Base-by-base conservation (phyloP, 2,113 vertebrate genomes). In the Atlantisia rogersi region DNA sequence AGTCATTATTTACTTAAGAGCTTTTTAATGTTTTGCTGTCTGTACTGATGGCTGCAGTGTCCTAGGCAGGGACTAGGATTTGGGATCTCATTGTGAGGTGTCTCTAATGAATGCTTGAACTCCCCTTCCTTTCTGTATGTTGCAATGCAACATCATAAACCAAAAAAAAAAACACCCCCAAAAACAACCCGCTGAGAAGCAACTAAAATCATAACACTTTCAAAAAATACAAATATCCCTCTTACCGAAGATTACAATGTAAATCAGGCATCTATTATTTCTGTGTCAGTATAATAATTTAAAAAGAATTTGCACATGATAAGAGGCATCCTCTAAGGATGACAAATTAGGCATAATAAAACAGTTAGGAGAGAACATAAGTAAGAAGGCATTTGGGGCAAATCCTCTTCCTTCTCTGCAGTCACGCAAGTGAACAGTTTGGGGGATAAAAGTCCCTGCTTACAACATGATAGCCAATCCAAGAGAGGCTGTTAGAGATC, bases 211-310 rank as follows among this genome's bases (percentile, higher is more conserved):
- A 59, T 92, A 95, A 92, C 75, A 96, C 91, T 96, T 94, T 83
- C 48, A 92, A 89, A 97, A 46, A 95, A 94, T 50, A 95, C 76
- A 92, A 92, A 83, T 63, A 95, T 88, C 68, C 62, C 81, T 95
- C 95, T 96, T 86, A 94, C 68, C 0, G 14, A 87, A 94, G 82
- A 96, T 97, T 96, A 94, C 76, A 85, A 68, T 59, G 95, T 93
- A 97, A 96, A 97, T 95, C 95, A 94, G 73, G 88, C 76, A 80
- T 58, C 91, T 97, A 93, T 94, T 95, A 96, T 96, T 97, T 94
- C 90, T 80, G 10, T 90, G 88, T 95, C 84, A 92, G 90, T 94
- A 78, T 81, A 95, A 96, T 95, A 93, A 97, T 96, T 97, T 96
- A 16, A 94, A 93, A 94, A 93, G 76, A 95, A 92, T 90, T 96